phyloP scores from a whole-genome alignment of 2,888 invertebrate species.

The Ormyrus nitidulus region DNA sequence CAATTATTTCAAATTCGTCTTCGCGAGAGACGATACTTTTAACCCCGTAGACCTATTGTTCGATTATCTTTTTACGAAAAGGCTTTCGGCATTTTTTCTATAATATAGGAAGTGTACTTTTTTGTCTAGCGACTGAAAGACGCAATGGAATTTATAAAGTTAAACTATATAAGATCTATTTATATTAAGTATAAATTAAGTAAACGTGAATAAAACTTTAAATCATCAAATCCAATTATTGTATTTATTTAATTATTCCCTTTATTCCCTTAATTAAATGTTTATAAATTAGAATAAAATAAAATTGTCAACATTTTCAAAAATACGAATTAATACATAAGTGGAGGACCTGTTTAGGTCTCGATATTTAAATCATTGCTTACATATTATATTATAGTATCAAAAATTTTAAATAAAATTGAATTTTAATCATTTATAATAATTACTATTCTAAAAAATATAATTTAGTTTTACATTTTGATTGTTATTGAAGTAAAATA shows the following conservation, averaged over 20 bases:
- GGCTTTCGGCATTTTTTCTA: slow-evolving; percentile 41
- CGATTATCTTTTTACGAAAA: slow-evolving; percentile 14
- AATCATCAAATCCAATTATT: slow-evolving; percentile 34
- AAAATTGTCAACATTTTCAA: too few species aligned
- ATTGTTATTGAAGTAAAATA: too few species aligned
- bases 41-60: not conserved
- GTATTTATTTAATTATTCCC: not conserved
- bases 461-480: too few species aligned
- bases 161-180: slow-evolving; percentile 46
- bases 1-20: not conserved
- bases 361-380: too few species aligned
- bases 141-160: slow-evolving; percentile 47
- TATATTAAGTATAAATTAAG: slow-evolving; percentile 27
- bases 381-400: too few species aligned
- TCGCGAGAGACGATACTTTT: slow-evolving; percentile 24
- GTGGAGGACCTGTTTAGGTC: too few species aligned
- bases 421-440: too few species aligned
- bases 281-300: too few species aligned
- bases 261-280: too few species aligned
- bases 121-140: slow-evolving; percentile 3
- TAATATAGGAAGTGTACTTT: slow-evolving; percentile 20
- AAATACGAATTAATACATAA: too few species aligned
- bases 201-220: slow-evolving; percentile 51
- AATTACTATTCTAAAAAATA: too few species aligned
- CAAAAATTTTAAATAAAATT: too few species aligned